Percentiles rank a stretch among this genome's conserved stretches.
Evolutionary conservation across 2,797 vertebrate species (phyloP).

Genomic region (Paramormyrops hopkinsi): DNA sequence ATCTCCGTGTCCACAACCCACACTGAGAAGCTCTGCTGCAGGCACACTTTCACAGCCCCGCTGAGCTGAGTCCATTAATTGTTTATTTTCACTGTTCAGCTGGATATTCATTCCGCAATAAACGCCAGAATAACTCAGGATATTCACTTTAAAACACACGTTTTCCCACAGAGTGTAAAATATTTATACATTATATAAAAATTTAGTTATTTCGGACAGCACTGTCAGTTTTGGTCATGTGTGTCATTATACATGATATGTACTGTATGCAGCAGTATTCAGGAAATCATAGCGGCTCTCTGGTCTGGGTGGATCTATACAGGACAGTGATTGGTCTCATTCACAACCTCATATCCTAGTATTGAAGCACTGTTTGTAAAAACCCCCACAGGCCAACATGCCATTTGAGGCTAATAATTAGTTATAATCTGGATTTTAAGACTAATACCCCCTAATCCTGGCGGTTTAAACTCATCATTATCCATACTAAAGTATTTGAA

Average conservation of each 20-base stretch:
- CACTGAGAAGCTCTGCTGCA: neutral
- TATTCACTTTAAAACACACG: neutral
- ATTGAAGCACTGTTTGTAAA: neutral
- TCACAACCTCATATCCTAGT: too few species aligned
- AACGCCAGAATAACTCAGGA: neutral
- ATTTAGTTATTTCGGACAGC: neutral
- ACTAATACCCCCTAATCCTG: neutral
- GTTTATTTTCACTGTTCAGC: neutral
- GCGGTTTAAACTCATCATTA: neutral
- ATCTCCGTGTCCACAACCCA: neutral
- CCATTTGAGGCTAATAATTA: neutral
- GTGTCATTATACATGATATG: neutral
- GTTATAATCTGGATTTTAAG: slow-evolving; percentile 7
- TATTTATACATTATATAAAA: neutral
- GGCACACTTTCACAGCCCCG: neutral
- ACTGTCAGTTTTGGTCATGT: neutral
- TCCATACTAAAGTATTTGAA: neutral
- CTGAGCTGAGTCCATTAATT: neutral
- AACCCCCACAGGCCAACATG: neutral
- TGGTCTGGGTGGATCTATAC: neutral
- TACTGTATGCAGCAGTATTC: neutral
- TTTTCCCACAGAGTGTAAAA: neutral
- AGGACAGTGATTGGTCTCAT: neutral
- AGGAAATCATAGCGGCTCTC: neutral
- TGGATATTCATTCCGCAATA: neutral